Evolutionary conservation across 2,113 vertebrate genomes (phyloP), one percentile per base, ranked within the genome.

Genomic region (Mastomys natalensis): DNA sequence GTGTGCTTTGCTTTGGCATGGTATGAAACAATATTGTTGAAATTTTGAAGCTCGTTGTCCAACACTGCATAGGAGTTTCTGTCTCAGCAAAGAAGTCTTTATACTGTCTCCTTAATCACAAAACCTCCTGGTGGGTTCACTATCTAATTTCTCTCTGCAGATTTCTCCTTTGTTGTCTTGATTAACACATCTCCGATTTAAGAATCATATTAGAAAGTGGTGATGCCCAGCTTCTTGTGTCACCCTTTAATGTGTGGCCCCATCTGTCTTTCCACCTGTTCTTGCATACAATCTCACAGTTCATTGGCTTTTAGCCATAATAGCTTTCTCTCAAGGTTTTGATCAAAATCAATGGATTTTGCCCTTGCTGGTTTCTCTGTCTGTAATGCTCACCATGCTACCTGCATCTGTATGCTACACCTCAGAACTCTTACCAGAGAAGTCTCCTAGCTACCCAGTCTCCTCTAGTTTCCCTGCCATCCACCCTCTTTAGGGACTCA

Each of bases 31-130:
- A 64, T 82, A 77, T 19, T 5, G 40, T 9, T 60, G 53, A 53
- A 34, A 22, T 76, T 85, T 96, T 51, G 37, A 95, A 94, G 77
- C 62, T 40, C 80, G 26, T 80, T 96, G 77, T 51, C 70, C 94
- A 72, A 90, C 3, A 91, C 17, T 45, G 9, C 45, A 53, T 2
- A 66, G 68, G 60, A 94, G 82, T 26, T 91, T 94, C 80, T 95
- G 60, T 93, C n/a, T 85, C 70, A 2, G 37, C 37, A 77, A 70
- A 93, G 8, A 40, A 13, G 1, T 84, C 37, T 78, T n/a, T n/a
- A 24, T 37, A 26, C 21, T 40, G 0, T 58, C 24, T 93, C 43
- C 43, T 78, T 24, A 76, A 53, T 51, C 43, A 89, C 77, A 89
- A 76, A 88, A 87, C 80, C 94, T 60, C 48, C 72, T 82, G 40